Base-by-base conservation (phyloP, 2,888 invertebrate genomes). In the Pomacea canaliculata region DNA sequence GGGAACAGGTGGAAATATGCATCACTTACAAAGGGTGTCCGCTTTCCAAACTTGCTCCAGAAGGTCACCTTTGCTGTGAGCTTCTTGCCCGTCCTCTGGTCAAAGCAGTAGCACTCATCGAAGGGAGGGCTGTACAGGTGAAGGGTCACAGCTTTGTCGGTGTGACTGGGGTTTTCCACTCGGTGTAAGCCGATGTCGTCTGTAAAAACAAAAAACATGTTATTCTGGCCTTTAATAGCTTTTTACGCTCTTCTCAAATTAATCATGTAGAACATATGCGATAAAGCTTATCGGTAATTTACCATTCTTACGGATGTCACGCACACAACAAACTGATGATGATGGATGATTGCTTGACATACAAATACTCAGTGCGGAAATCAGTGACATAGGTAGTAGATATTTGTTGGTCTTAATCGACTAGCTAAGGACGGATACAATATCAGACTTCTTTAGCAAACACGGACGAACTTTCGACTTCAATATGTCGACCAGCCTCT, bases 111-210 rank as follows among this genome's bases (percentile, higher is more conserved):
- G 90, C 99, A 99, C 81, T 94, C 92, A 84, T 94, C 93, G 89
- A 96, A 99, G 0, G 98, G 98, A 0, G 98, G 99, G 83, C 96
- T 96, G 91, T 99, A 99, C 5, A 99, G 93, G 90, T 99, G 99
- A 49, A 99, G 92, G 10, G 97, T 97, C 0, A 98, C 95, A 0
- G 98, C 95, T 0, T 94, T 93, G 87, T 98, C 96, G 0, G 95
- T 94, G 88, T 97, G 95, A 16, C 96, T 97, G 0, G 95, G 93
- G 90, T 99, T 99, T 92, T 98, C 98, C 84, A 99, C 96, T 0
- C 98, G 94, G 90, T 99, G 99, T 19, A 99, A 93, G 0, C 99
- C 99, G 83, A 98, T 92, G 0, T 95, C 94, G 91, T 99, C 98
- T 98, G 92, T 7, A 89, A 89, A 82, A 63, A 23, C 23, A 23